Evolutionary conservation across 92 coral and sea anemone genomes (phyloP).

Genomic region (Plumapathes pennacea): DNA sequence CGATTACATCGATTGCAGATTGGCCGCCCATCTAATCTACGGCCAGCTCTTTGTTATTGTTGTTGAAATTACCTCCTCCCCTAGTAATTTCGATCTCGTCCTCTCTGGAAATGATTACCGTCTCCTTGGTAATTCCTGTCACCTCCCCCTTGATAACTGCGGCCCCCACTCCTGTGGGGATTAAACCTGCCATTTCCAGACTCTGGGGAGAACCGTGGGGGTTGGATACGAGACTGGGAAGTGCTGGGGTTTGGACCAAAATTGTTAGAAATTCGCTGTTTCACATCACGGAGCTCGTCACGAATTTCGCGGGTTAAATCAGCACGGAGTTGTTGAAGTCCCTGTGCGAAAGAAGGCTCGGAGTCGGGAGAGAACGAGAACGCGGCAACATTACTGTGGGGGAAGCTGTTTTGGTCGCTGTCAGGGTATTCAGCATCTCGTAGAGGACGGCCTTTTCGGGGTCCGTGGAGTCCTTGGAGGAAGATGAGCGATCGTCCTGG

Average conservation of each 20-base stretch:
- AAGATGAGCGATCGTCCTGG: not conserved
- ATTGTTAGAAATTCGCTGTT: too few relatives aligned
- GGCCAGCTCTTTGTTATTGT: not conserved
- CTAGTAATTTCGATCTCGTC: too few relatives aligned
- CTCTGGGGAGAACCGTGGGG: not conserved
- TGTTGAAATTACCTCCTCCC: too few relatives aligned
- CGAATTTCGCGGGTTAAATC: too few relatives aligned
- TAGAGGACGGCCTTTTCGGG: not conserved
- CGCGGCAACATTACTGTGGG: too few relatives aligned
- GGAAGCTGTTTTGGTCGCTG: not conserved
- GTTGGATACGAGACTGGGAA: not conserved
- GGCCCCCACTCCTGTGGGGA: not conserved
- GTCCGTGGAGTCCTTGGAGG: not conserved
- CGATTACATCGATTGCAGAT: not conserved
- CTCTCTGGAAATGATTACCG: too few relatives aligned
- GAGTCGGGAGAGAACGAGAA: too few relatives aligned
- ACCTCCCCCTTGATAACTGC: too few relatives aligned
- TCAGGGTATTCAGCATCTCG: not conserved
- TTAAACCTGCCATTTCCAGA: not conserved
- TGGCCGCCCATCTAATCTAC: slow-evolving; percentile 4
- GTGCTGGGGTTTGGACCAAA: not conserved
- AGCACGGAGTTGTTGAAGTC: too few relatives aligned
- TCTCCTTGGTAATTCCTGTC: too few relatives aligned
- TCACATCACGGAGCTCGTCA: not conserved
- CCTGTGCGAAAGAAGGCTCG: too few relatives aligned